Evolutionary conservation across 2,888 invertebrate genomes (phyloP), one percentile per base, ranked within the genome.

Genomic region (Ophion slaviceki): DNA sequence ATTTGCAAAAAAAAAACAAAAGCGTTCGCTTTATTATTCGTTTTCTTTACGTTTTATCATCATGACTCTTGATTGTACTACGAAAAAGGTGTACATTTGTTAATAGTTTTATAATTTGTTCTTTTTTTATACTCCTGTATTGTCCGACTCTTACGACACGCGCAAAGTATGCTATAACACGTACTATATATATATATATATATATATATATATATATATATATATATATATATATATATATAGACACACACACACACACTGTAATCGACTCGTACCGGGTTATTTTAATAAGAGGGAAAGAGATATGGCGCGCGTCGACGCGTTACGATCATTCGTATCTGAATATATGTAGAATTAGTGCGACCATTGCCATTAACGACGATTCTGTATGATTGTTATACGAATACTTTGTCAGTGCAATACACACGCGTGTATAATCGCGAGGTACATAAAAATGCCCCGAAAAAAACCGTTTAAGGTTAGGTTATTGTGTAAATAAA

Each of bases 71-170:
- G 11, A 8, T 61, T 74, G 14, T 71, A 45, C 53, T 28, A 67
- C 57, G 7, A 72, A 82, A 79, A 85, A 88, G 84, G 85, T 93
- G 93, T 93, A 94, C 89, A 93, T 92, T 93, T 93, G 93, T 93
- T 93, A 90, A 93, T 93, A 93, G 90, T 90, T 93, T 93, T 91
- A 90, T 92, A 90, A 90, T 53, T 53, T 53, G 8, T 66, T 11
- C 28, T 71, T 89, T 90, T 71, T 89, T 90, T 88, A 87, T 87
- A 80, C 77, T 80, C 62, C 61, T 61, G 68, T 87, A 82, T 79
- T 80, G 67, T 64, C 36, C 82, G 71, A 84, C 66, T 75, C 81
- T 81, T 83, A 80, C 61, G 78, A 77, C 76, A 70, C 80, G 83
- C 86, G 80, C 83, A 77, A 83, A 80, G 80, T 82, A 77, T 82